Evolutionary conservation across 2,797 vertebrate genomes (phyloP).

Genomic region (Dendrocincla tyrannina): DNA sequence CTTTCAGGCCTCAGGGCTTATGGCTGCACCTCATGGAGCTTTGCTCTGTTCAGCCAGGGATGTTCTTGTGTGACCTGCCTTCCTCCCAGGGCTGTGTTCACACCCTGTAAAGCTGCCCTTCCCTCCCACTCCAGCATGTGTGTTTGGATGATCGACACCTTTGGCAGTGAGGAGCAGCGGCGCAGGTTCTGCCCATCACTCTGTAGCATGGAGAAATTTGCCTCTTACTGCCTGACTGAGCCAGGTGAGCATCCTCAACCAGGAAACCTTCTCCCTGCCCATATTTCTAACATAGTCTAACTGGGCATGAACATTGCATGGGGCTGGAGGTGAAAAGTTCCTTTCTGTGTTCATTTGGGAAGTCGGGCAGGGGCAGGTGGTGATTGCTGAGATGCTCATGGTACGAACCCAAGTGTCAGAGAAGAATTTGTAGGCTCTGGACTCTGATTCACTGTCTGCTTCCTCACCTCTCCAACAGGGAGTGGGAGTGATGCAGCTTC

Average conservation of each 20-base stretch:
- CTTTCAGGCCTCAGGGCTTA: background rate
- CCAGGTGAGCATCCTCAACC: conserved; percentile 81
- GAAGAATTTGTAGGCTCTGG: background rate
- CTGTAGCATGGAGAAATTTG: conserved; percentile 93
- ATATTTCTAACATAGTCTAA: background rate
- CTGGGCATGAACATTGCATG: fast-evolving
- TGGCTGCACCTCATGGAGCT: background rate
- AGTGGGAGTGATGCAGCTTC: conserved; percentile 97
- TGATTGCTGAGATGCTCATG: background rate
- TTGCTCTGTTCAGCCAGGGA: background rate
- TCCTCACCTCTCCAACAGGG: conserved; percentile 69
- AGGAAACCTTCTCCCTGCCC: background rate
- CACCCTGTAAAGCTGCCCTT: background rate
- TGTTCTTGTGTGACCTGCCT: background rate
- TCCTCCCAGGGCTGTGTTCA: background rate
- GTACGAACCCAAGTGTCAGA: background rate
- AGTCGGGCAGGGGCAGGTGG: background rate
- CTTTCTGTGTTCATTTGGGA: background rate
- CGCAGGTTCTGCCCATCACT: conserved; percentile 87
- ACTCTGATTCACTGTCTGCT: background rate
- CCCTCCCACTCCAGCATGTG: conserved; percentile 86
- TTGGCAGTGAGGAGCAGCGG: conserved; percentile 88
- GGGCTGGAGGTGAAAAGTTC: background rate
- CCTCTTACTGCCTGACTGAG: conserved; percentile 97
- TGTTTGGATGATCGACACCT: conserved; percentile 95